These are phyloP conservation scores for Sorex araneus DNA, from an alignment of 2,113 vertebrate species.

Conservation along the genomic window DNA sequence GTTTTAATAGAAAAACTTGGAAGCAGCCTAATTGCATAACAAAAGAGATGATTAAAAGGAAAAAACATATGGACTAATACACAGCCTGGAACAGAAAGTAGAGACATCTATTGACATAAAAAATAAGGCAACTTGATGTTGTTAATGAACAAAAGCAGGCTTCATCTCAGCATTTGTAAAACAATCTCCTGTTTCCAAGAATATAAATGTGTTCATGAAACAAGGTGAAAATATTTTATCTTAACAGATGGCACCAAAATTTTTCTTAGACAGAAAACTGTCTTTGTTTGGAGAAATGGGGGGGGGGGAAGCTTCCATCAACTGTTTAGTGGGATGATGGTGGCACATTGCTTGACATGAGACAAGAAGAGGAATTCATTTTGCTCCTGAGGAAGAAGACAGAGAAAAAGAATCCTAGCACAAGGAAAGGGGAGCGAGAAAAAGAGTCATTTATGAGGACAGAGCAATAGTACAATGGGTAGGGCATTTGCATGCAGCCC, in stretches of 20 bases:
- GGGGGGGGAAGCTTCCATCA: neutral
- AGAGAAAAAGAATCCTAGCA: neutral
- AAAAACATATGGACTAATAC: slow-evolving; percentile 62
- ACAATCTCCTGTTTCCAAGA: slow-evolving; percentile 36
- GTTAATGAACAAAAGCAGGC: slow-evolving; percentile 49
- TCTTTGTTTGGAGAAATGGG: slow-evolving; percentile 1
- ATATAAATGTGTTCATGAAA: slow-evolving; percentile 39
- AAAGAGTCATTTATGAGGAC: neutral
- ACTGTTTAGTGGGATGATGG: neutral
- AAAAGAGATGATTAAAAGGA: neutral
- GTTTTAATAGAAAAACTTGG: slow-evolving; percentile 72
- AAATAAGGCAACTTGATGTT: neutral
- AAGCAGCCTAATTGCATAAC: slow-evolving; percentile 59
- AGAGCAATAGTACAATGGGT: neutral
- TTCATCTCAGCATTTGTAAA: slow-evolving; percentile 12
- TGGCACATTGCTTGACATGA: neutral
- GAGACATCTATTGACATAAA: neutral
- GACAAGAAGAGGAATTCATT: slow-evolving; percentile 17
- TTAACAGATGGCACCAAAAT: slow-evolving; percentile 59
- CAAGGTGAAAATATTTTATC: slow-evolving; percentile 65
- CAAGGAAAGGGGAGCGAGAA: too few relatives aligned
- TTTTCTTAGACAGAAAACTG: slow-evolving; percentile 20
- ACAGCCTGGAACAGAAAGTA: slow-evolving; percentile 57
- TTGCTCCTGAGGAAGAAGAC: slow-evolving; percentile 15
- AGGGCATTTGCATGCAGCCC: too few relatives aligned